Percentiles rank a stretch among this genome's conserved stretches.
phyloP scores from a whole-genome alignment of 2,797 vertebrate species.

The Masticophis lateralis region DNA sequence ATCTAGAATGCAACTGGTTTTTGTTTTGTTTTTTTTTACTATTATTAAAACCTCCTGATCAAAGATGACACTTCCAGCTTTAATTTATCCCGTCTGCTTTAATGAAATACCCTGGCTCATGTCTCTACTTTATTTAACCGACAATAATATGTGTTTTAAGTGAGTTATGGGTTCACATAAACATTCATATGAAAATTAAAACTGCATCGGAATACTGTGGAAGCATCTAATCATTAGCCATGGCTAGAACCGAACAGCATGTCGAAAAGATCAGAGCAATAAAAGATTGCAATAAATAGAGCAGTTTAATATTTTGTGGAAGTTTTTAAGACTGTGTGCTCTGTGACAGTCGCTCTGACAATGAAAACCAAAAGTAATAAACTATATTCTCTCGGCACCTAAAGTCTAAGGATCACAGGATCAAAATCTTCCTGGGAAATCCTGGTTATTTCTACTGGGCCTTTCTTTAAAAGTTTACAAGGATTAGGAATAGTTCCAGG shows the following conservation, averaged over 20 bases:
- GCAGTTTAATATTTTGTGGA: slow-evolving; percentile 19
- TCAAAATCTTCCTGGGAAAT: background rate
- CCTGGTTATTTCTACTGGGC: background rate
- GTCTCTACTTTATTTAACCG: slow-evolving; percentile 28
- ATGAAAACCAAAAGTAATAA: background rate
- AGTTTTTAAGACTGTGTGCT: background rate
- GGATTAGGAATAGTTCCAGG: background rate
- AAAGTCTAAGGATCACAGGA: background rate
- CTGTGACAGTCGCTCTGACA: background rate
- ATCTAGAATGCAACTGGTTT: background rate
- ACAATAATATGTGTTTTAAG: slow-evolving; percentile 37
- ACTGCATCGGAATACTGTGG: background rate
- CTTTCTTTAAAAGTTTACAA: background rate
- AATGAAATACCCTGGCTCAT: slow-evolving; percentile 6
- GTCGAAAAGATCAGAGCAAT: slow-evolving; percentile 31
- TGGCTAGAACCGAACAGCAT: slow-evolving; percentile 4
- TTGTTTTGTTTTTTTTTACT: background rate
- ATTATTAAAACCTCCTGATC: background rate
- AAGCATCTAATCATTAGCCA: slow-evolving; percentile 9
- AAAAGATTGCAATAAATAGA: slow-evolving; percentile 20
- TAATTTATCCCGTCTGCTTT: slow-evolving; percentile 22
- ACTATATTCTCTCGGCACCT: background rate
- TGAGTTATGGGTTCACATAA: slow-evolving; percentile 27
- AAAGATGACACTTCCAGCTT: background rate
- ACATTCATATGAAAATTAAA: slow-evolving; percentile 36